phyloP scores from a whole-genome alignment of 2,797 vertebrate genomes.

The Rhyacichthys aspro region DNA sequence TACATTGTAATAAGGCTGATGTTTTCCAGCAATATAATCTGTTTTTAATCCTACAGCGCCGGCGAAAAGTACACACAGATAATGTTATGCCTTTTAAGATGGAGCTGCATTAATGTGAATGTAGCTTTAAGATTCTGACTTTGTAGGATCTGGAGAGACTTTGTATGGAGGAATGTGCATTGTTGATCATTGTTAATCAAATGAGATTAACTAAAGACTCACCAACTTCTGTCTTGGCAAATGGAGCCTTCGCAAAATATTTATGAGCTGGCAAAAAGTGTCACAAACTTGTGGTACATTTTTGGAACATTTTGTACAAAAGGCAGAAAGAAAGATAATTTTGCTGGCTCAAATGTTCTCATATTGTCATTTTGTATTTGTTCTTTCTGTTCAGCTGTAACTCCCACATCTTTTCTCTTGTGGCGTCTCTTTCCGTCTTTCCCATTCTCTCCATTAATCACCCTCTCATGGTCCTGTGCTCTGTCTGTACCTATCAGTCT shows the following conservation, averaged over 20 bases:
- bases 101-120: not conserved
- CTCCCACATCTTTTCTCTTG: conserved; percentile 33
- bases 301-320: not conserved
- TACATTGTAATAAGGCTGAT: not conserved
- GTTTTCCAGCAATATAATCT: conserved; percentile 9
- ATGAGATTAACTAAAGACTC: conserved; percentile 17
- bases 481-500: conserved; percentile 76
- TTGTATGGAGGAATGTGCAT: conserved; percentile 11
- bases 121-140: conserved; percentile 4
- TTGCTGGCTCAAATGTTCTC: not conserved
- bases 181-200: conserved; percentile 17
- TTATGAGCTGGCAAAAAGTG: conserved; percentile 8
- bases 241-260: not conserved
- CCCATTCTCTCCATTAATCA: conserved; percentile 67
- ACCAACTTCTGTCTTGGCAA: conserved; percentile 19
- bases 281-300: conserved; percentile 1
- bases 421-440: conserved; percentile 31
- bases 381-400: not conserved
- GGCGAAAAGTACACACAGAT: not conserved
- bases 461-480: conserved; percentile 59
- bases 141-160: conserved; percentile 3
- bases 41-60: conserved; percentile 1
- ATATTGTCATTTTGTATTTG: not conserved
- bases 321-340: not conserved
- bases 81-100: conserved; percentile 1